Evolutionary conservation across 1,140 invertebrate genomes (phyloP), one percentile per base, ranked within the genome.

Genomic region (Pogonomyrmex californicus): DNA sequence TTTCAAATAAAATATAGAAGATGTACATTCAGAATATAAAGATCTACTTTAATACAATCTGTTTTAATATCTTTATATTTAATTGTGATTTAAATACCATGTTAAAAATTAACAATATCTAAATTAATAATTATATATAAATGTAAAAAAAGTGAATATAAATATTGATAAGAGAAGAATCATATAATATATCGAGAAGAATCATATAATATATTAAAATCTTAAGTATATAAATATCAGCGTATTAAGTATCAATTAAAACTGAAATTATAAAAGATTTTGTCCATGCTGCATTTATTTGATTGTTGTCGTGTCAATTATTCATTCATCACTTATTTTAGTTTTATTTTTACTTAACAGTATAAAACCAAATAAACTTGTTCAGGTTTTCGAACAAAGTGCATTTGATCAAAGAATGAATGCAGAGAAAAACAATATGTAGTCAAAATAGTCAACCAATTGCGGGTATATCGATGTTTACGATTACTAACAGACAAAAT

Each of bases 271-370:
- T 30, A 79, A 38, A 56, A 51, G 17, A 41, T 54, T 17, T 63
- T 41, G 10, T 79, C 63, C 10, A 47, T n/a, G 1, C 6, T 65
- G 38, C 17, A 58, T 70, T 89, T 87, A 83, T 89, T 87, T 78
- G 51, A 62, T 58, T 63, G 7, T 23, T 14, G 38, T 66, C 58
- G 79, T 47, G 58, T 73, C 85, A 58, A 89, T 41, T 56, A 30
- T 85, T 83, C 14, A 7, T 78, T 73, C 47, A 36, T 38, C 58
- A 60, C 60, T 76, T 66, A 56, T 36, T 58, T 62, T 79, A 63
- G 49, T 36, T 58, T 62, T 79, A 63, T 85, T 90, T 87, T 90
- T 76, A 71, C 70, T 60, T 76, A 36, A 7, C 7, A 3, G 44
- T 66, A 81, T 75, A 79, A 66, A 66, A 36, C 5, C 33, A 23